These are phyloP conservation scores for Paedocypris micromegethes DNA, from an alignment of 2,797 vertebrate species.

Conservation along the genomic window DNA sequence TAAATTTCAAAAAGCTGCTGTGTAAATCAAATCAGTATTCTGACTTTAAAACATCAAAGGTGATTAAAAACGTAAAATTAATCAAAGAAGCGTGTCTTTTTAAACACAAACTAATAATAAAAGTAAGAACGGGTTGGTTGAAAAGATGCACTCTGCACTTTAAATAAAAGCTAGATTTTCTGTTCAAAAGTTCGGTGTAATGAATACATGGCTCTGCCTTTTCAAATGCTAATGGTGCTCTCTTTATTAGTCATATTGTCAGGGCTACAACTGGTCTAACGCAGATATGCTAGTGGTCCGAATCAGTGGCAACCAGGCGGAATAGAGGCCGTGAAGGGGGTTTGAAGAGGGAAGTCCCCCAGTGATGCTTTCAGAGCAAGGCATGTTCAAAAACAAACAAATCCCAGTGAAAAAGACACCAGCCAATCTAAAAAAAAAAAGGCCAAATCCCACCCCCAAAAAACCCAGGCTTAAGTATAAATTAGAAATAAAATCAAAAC, in stretches of 20 bases:
- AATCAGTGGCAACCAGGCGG: conserved; percentile 58
- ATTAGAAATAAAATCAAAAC: conserved; percentile 7
- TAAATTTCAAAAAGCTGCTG: neutral
- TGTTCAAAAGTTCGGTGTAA: conserved; percentile 58
- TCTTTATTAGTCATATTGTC: conserved; percentile 76
- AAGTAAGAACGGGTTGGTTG: conserved; percentile 55
- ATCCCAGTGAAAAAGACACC: conserved; percentile 26
- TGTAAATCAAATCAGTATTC: neutral
- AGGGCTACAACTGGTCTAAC: conserved; percentile 73
- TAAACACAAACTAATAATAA: conserved; percentile 14
- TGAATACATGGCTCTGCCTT: conserved; percentile 67
- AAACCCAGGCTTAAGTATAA: conserved; percentile 21
- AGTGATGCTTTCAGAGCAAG: conserved; percentile 42
- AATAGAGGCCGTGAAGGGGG: conserved; percentile 45
- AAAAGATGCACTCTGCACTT: conserved; percentile 53
- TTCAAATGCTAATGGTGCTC: conserved; percentile 73
- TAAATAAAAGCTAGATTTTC: conserved; percentile 46
- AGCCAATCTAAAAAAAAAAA: conserved; percentile 27
- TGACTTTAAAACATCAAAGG: neutral
- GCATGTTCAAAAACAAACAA: conserved; percentile 50
- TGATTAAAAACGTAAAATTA: no score
- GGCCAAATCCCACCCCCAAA: neutral
- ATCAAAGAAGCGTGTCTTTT: no score
- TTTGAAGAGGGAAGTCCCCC: conserved; percentile 49
- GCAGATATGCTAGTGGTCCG: conserved; percentile 71